Percentiles rank a stretch among this genome's conserved stretches.
phyloP scores from a whole-genome alignment of 2,797 vertebrate genomes.

The Enteromius trimaculatus region DNA sequence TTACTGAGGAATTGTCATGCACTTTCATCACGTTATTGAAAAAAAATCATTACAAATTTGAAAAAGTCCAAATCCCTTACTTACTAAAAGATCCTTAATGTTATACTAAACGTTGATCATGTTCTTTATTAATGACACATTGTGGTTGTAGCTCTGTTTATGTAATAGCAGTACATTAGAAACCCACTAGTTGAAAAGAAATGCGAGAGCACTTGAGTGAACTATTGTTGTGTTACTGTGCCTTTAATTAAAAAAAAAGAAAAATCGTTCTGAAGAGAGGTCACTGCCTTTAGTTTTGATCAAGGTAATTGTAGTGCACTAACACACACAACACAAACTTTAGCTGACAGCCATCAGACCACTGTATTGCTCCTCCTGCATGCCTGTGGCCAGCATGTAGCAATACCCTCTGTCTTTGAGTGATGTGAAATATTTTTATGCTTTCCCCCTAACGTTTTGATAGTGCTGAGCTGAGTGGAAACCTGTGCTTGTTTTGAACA shows the following conservation, averaged over 20 bases:
- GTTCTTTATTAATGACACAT: slow-evolving; percentile 6
- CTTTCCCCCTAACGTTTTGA: slow-evolving; percentile 61
- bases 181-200: slow-evolving; percentile 6
- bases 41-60: background rate
- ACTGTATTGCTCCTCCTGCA: slow-evolving; percentile 61
- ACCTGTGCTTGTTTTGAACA: slow-evolving; percentile 48
- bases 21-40: slow-evolving; percentile 35
- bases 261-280: slow-evolving; percentile 54
- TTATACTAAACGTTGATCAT: slow-evolving; percentile 11
- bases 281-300: slow-evolving; percentile 63
- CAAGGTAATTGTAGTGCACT: slow-evolving; percentile 57
- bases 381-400: slow-evolving; percentile 66
- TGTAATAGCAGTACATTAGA: background rate
- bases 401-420: slow-evolving; percentile 60
- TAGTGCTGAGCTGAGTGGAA: slow-evolving; percentile 59
- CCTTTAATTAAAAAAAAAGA: slow-evolving; percentile 71
- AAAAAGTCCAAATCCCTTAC: background rate
- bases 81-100: background rate
- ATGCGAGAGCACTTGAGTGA: slow-evolving; percentile 26
- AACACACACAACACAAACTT: slow-evolving; percentile 57
- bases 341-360: slow-evolving; percentile 62
- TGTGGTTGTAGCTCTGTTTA: slow-evolving; percentile 6
- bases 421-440: slow-evolving; percentile 56
- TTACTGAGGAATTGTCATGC: slow-evolving; percentile 43
- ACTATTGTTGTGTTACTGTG: slow-evolving; percentile 71